Base-by-base conservation (phyloP, 2,888 invertebrate genomes). In the Cryptocephalus moraei region DNA sequence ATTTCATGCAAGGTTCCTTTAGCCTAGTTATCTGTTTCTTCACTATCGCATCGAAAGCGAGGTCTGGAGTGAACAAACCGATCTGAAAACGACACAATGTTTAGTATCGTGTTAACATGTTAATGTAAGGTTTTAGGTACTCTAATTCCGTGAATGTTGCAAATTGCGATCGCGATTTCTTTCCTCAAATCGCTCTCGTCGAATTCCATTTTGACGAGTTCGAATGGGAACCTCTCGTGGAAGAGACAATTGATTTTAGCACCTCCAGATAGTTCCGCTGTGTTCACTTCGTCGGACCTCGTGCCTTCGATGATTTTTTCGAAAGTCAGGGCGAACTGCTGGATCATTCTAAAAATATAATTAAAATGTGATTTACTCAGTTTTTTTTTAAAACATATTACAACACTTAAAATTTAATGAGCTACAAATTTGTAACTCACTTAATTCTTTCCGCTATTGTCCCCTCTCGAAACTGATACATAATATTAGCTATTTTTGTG, bases 1-100 rank as follows among this genome's bases (percentile, higher is more conserved):
- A 99, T 72, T 97, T 97, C 59, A 99, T 77, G 63, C 93, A 90
- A n/a, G 99, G 99, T 72, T 95, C 95, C 74, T 94, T 94, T 64
- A 97, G 80, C 60, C 91, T 81, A 43, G 83, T 79, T 60, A 99
- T 99, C 77, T 99, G 99, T 70, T 94, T 94, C 75, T 99, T 99
- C 39, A 99, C 99, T 65, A 99, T 99, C 46, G 95, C 96, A 73
- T 99, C 99, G 71, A 99, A 99, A 46, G 99, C 99, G 93, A 96
- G 94, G 73, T 99, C 99, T 8, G 99, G 99, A 32, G 99, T 99
- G 74, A 99, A 99, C 49, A 99, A 79, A 66, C 99, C 99, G 59
- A 97, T 92, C 75, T 93, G 39, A 36, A 56, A 78, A 61, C 75
- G 31, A 50, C 44, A 13, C 39, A 46, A 34, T 8, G 33, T n/a